Base-by-base conservation (phyloP, 2,888 invertebrate genomes). In the Lasioglossum marginatum region DNA sequence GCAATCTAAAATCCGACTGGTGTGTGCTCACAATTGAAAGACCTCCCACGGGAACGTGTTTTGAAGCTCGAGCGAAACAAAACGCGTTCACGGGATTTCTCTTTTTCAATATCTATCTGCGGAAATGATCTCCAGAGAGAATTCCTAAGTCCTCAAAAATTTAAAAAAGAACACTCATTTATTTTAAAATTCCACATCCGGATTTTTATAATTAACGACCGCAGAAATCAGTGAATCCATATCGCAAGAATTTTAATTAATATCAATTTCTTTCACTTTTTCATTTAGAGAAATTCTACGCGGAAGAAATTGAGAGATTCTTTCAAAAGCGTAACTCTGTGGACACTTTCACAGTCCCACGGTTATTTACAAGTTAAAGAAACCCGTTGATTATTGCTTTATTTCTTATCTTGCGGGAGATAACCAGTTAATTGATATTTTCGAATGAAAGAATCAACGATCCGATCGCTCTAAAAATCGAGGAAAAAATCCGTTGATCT, bases 1-100 rank as follows among this genome's bases (percentile, higher is more conserved):
- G 88, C 87, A 86, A 66, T 66, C 66, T 34, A 66, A 34, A 34
- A 66, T 34, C 66, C 34, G 19, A 34, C 34, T 6, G 14, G 60
- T 27, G 66, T 66, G 34, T 66, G 31, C 34, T 19, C 19, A 8
- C 34, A 19, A 66, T 66, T 34, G 19, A 66, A 66, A 34, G 19
- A 34, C 34, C 66, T 34, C 19, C 66, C 66, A 8, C 66, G 31
- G 66, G 31, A 66, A 14, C 34, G 66, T 19, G 60, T 52, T 52
- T 52, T 52, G 52, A 16, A 27, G 12, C 27, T 27, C 60, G 27
- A 52, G 52, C 23, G 52, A 52, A 52, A 52, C 52, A 52, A 23
- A 52, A 23, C 23, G n/a, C 52, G n/a, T 60, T 60, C 60, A 12
- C 27, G 1, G 60, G 66, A 34, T 66, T 19, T 66, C 34, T 19